Conservation (phyloP, 2,113 vertebrate species). For the Corythornis vintsioides region DNA sequence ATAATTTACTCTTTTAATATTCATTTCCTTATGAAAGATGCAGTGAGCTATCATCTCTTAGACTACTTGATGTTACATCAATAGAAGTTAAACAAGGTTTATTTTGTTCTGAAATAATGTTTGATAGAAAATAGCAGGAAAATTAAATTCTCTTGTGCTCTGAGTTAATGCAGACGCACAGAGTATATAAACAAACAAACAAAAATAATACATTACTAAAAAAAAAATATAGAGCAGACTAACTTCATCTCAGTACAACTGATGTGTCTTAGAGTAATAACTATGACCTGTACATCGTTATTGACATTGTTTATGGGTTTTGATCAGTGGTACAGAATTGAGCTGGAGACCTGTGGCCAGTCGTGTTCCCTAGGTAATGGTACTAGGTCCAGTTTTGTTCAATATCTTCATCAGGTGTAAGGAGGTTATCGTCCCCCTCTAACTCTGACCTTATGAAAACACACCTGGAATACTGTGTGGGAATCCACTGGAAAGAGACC, state of each 20-base stretch:
- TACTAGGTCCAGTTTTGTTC: too few relatives aligned
- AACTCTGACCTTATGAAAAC: too few relatives aligned
- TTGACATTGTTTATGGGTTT: neutral
- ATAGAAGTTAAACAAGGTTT: neutral
- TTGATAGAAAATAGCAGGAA: neutral
- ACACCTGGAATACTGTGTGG: too few relatives aligned
- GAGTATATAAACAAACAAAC: neutral
- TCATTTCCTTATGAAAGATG: neutral
- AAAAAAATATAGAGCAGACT: neutral
- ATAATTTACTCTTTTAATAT: neutral
- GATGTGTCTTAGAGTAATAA: neutral
- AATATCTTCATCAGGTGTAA: too few relatives aligned
- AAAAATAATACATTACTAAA: neutral
- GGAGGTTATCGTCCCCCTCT: too few relatives aligned
- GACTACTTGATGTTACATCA: neutral
- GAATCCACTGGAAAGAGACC: too few relatives aligned
- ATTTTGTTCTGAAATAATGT: neutral
- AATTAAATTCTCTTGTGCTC: neutral
- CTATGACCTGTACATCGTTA: neutral
- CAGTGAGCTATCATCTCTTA: neutral
- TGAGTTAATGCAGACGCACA: neutral
- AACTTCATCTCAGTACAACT: neutral
- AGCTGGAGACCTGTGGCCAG: too few relatives aligned
- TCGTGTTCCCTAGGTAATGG: too few relatives aligned
- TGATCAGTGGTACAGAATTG: too few relatives aligned